Conservation (phyloP, 2,797 vertebrate genomes). For the Eulemur coronatus region DNA sequence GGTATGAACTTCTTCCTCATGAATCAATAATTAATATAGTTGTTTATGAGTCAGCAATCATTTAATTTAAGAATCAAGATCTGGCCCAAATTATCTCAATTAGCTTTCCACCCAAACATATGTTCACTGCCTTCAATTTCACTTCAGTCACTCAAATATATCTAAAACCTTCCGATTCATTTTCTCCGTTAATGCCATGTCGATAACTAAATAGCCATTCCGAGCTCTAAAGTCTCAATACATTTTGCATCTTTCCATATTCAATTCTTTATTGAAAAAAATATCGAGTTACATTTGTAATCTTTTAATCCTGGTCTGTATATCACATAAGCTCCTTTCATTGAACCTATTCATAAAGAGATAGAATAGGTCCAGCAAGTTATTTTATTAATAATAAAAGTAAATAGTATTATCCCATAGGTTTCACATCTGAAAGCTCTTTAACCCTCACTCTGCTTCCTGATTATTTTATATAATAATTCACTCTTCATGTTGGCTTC, state of each 20-base stretch:
- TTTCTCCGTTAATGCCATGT: neutral
- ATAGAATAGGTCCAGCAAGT: neutral
- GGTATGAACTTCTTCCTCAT: neutral
- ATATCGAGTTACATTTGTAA: neutral
- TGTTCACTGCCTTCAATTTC: neutral
- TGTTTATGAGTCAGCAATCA: neutral
- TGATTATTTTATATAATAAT: conserved; percentile 25
- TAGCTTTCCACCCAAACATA: neutral
- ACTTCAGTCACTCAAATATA: neutral
- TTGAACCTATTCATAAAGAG: neutral
- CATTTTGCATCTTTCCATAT: neutral
- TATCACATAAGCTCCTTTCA: neutral
- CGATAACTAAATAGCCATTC: neutral
- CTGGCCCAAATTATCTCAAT: neutral
- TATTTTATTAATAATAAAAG: neutral
- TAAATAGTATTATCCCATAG: neutral
- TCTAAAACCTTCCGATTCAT: neutral
- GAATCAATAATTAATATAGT: neutral
- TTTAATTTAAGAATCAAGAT: conserved; percentile 7
- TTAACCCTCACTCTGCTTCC: neutral
- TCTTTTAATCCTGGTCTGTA: neutral
- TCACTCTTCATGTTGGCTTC: neutral
- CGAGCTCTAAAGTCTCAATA: neutral
- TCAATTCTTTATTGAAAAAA: neutral
- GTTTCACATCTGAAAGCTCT: neutral